Base-by-base conservation (phyloP, 2,797 vertebrate species). In the Falco concolor region DNA sequence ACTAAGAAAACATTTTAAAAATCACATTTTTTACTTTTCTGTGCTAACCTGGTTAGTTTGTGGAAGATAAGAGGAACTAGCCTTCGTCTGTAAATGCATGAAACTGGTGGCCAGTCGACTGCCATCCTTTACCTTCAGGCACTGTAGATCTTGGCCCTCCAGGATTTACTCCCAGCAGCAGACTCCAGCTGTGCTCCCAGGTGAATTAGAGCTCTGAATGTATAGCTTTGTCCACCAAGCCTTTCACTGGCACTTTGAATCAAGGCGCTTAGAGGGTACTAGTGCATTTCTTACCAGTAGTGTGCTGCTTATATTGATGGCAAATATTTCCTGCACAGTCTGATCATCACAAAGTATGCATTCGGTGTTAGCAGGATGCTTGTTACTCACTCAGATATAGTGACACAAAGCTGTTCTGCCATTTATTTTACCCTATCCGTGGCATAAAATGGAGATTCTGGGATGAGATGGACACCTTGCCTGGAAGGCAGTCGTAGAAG, bases 131-230 rank as follows among this genome's bases (percentile, higher is more conserved):
- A 70, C 72, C 72, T 89, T 64, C 50, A 74, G 78, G 75, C 63
- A 17, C 52, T 30, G 50, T 53, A 68, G 68, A 30, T 87, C 89
- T 93, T 90, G 83, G 49, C 47, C 72, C 34, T 88, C 63, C 24
- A 47, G 85, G 94, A 79, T 89, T 90, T 90, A 74, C 44, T 67
- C 34, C 30, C 57, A 76, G 72, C 60, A 80, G 25, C 45, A 54
- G 65, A 54, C 44, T 89, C 64, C 75, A 75, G 53, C 84, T 95
- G 68, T 0, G 3, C 45, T 91, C 64, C 52, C 4, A 13, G 60
- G 36, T 87, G 84, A 87, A 59, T 74, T 34, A 89, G 64, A 89
- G 57, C 87, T 92, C 81, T 89, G 75, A 56, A 89, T 83, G 67
- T 83, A 77, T 38, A 49, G 68, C 64, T 73, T 68, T 89, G 60